These are phyloP conservation scores for Pollenia angustigena DNA, from an alignment of 2,888 invertebrate species.

Conservation along the genomic window DNA sequence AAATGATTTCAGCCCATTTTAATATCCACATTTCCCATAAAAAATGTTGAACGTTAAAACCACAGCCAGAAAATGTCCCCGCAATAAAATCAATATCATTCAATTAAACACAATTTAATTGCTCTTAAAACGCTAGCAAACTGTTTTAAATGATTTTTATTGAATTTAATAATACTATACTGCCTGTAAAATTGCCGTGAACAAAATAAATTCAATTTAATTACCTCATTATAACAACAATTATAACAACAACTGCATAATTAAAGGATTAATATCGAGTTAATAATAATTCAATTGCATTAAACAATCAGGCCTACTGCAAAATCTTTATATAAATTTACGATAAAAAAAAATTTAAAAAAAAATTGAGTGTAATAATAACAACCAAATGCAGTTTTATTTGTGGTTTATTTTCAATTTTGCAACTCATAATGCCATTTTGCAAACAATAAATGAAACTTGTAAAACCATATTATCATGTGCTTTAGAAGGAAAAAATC, in stretches of 20 bases:
- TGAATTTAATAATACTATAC: neutral
- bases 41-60: too few species aligned
- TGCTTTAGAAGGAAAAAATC: constrained; percentile 7
- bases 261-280: constrained; percentile 46
- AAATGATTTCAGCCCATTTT: too few species aligned
- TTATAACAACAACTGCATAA: constrained; percentile 45
- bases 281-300: constrained; percentile 52
- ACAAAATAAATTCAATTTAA: constrained; percentile 30
- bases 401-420: constrained; percentile 6
- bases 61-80: too few species aligned
- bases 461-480: constrained; percentile 4
- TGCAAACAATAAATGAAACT: neutral
- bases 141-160: constrained; percentile 21
- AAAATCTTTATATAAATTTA: constrained; percentile 11
- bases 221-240: constrained; percentile 2
- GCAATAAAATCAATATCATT: neutral
- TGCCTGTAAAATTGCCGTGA: neutral
- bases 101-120: constrained; percentile 6
- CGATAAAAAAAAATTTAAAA: neutral
- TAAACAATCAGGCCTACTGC: constrained; percentile 25
- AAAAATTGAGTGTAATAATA: neutral
- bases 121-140: neutral
- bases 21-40: too few species aligned
- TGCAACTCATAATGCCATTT: neutral
- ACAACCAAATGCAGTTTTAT: constrained; percentile 3